phyloP scores from a whole-genome alignment of 92 coral and sea anemone species.

The Metridium senile region DNA sequence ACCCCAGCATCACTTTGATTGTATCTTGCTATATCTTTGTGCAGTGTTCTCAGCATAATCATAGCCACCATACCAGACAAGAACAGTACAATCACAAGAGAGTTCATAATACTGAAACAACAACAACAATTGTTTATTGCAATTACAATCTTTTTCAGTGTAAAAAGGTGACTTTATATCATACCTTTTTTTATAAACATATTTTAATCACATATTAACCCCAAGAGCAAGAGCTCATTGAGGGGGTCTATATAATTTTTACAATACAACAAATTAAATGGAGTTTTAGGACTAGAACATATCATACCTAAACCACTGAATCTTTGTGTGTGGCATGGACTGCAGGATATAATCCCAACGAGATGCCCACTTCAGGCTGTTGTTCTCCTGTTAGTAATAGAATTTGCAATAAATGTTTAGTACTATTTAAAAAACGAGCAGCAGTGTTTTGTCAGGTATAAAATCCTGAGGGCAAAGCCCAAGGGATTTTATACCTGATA shows the following conservation, averaged over 20 bases:
- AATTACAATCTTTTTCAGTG: not conserved
- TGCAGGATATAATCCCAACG: constrained; percentile 99
- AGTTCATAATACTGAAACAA: constrained; percentile 86
- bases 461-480: too few relatives aligned
- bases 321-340: constrained; percentile 94
- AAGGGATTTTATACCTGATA: too few relatives aligned
- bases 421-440: not conserved
- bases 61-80: constrained; percentile 99
- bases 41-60: constrained; percentile 98
- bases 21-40: constrained; percentile 95
- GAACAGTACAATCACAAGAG: constrained; percentile 95
- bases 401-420: not conserved
- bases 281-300: too few relatives aligned
- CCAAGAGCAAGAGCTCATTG: too few relatives aligned
- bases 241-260: too few relatives aligned
- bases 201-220: too few relatives aligned
- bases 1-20: constrained; percentile 97
- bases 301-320: constrained; percentile 96
- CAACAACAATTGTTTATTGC: not conserved
- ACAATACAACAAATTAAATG: too few relatives aligned
- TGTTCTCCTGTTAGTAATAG: constrained; percentile 42
- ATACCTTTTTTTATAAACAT: too few relatives aligned
- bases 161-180: too few relatives aligned
- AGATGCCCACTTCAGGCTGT: constrained; percentile 92
- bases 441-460: too few relatives aligned